Evolutionary conservation across 1,140 invertebrate genomes (phyloP).

Genomic region (Dolichoris vasculosae): DNA sequence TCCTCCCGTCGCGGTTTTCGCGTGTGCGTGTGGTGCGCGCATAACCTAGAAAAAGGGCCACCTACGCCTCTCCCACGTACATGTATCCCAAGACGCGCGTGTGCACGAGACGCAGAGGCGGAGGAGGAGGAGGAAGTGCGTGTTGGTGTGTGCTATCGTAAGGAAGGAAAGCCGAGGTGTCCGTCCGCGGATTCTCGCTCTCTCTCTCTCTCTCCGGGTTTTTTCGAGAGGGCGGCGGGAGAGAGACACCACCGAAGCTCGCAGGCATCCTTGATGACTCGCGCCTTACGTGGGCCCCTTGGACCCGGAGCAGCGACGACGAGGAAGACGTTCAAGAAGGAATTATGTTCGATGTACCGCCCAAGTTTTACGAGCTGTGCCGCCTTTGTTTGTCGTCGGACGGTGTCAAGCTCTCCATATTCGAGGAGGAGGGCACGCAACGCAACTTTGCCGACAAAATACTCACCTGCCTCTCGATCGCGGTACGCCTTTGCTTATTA

Average conservation of each 20-base stretch:
- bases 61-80: constrained; percentile 33
- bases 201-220: not conserved
- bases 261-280: constrained; percentile 52
- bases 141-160: constrained; percentile 9
- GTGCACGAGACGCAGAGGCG: constrained; percentile 15
- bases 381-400: constrained; percentile 75
- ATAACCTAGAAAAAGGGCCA: constrained; percentile 40
- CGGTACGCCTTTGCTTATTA: no score
- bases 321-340: not conserved
- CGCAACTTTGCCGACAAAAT: constrained; percentile 74
- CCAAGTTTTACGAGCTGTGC: constrained; percentile 76
- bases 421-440: constrained; percentile 73
- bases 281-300: constrained; percentile 45
- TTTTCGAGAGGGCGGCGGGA: not conserved
- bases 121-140: constrained; percentile 7
- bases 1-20: no score
- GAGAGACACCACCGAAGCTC: constrained; percentile 34
- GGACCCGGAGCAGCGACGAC: constrained; percentile 47
- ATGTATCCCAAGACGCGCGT: constrained; percentile 12
- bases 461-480: constrained; percentile 71
- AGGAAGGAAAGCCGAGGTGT: not conserved
- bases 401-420: constrained; percentile 75
- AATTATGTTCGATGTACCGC: constrained; percentile 75
- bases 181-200: not conserved
- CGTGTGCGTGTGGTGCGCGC: constrained; percentile 16